Evolutionary conservation across 1,140 invertebrate species (phyloP), one percentile per base, ranked within the genome.

Genomic region (Habropoda laboriosa): DNA sequence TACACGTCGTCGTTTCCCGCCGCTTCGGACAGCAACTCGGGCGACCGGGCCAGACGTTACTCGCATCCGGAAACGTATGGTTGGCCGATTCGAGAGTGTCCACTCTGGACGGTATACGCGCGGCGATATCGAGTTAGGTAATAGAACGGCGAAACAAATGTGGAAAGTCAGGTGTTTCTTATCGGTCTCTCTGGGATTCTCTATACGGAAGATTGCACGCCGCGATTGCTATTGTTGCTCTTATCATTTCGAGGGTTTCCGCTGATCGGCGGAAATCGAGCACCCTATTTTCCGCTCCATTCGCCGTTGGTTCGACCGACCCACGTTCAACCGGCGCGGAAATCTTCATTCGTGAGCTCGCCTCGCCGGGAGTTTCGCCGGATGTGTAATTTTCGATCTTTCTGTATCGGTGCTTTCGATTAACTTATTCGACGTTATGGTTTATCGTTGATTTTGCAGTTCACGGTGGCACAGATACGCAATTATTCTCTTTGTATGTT

Each of bases 121-220:
- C n/a, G 35, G 4, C 21, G 35, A 81, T 71, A 77, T 67, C 42
- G n/a, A n/a, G n/a, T n/a, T n/a, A n/a, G n/a, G n/a, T n/a, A n/a
- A n/a, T n/a, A n/a, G n/a, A n/a, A n/a, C 24, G 49, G 47, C 57
- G 30, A 55, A 81, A 81, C 47, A 78, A 81, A 81, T 63, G 64
- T 35, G 79, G 73, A 40, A 80, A 76, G 79, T 61, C 79, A 75
- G 63, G 74, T 80, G 57, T 68, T 70, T 40, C 79, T 81, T 81
- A 81, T 81, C 79, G 73, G n/a, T 30, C 3, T 18, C 27, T 3
- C 38, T 13, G 42, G 45, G 32, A 67, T n/a, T 18, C n/a, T 4
- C 13, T 16, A 4, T n/a, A n/a, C 21, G 13, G 35, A n/a, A 42
- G 35, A 38, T 61, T 40, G 24, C 30, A n/a, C 66, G 47, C 24